A percentile compares a stretch with the other conserved stretches of the same genome.
Conservation (phyloP, 2,888 invertebrate species). For the Strigamia maritima region DNA sequence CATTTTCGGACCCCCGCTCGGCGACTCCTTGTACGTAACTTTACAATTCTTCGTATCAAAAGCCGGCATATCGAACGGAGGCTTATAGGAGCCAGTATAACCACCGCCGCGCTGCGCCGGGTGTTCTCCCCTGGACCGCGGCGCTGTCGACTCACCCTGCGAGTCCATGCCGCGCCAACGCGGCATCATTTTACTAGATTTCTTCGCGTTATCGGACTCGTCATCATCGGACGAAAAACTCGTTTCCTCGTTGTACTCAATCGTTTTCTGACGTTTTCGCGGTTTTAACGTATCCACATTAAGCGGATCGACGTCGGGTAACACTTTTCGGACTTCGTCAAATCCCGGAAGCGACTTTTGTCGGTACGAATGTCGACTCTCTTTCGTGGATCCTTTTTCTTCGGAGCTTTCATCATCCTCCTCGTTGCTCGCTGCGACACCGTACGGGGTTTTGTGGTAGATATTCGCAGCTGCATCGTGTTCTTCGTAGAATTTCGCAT, state of each 20-base stretch:
- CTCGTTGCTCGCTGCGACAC: neutral
- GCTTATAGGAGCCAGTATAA: neutral
- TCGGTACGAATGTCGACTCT: neutral
- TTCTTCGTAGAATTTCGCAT: neutral
- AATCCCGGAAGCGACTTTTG: neutral
- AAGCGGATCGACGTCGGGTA: conserved; percentile 26
- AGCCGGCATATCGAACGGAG: conserved; percentile 29
- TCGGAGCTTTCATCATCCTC: neutral
- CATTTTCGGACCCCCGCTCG: conserved; percentile 35
- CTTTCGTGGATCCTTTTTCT: neutral
- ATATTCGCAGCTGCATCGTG: conserved; percentile 29
- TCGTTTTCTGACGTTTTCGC: conserved; percentile 2
- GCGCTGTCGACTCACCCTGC: neutral
- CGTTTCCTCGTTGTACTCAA: conserved; percentile 22
- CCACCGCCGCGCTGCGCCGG: neutral
- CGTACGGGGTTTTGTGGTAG: neutral
- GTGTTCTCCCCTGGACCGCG: too few relatives aligned
- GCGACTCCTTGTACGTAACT: conserved; percentile 19
- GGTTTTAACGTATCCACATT: conserved; percentile 12
- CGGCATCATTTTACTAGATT: neutral
- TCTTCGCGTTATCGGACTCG: neutral
- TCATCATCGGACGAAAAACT: conserved; percentile 31
- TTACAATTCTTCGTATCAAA: conserved; percentile 35
- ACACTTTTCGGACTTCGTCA: neutral
- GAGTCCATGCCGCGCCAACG: neutral